phyloP scores from a whole-genome alignment of 2,113 vertebrate species.

The Platycercus adscitus region DNA sequence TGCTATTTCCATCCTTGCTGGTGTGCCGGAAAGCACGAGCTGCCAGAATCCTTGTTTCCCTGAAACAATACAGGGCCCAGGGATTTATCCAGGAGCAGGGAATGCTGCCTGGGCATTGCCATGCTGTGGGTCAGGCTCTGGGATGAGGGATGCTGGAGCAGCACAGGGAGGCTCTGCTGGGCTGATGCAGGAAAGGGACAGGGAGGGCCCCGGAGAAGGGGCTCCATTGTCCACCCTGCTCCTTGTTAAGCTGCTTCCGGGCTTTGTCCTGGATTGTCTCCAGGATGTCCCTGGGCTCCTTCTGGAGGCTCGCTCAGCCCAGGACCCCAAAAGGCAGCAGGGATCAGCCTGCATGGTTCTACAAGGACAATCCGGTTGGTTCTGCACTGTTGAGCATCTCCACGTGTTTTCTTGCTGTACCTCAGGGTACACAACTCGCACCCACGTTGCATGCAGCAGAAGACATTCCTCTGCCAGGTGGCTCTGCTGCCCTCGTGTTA shows the following conservation, averaged over 20 bases:
- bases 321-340: not conserved
- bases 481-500: not conserved
- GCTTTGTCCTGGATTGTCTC: not conserved
- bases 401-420: accelerated
- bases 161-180: accelerated
- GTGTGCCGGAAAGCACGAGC: not conserved
- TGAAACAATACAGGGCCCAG: not conserved
- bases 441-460: not conserved
- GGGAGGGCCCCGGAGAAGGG: not conserved
- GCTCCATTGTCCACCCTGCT: not conserved
- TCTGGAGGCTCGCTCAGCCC: not conserved
- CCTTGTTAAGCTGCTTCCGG: not conserved
- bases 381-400: not conserved
- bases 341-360: not conserved
- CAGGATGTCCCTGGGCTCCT: not conserved
- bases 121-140: not conserved
- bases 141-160: accelerated
- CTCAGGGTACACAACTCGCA: not conserved
- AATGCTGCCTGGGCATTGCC: not conserved
- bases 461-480: not conserved
- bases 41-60: not conserved
- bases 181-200: not conserved
- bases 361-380: accelerated
- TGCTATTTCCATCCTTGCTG: not conserved
- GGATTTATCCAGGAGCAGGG: not conserved